Evolutionary conservation across 2,888 invertebrate genomes (phyloP).

Genomic region (Conchocele bisecta): DNA sequence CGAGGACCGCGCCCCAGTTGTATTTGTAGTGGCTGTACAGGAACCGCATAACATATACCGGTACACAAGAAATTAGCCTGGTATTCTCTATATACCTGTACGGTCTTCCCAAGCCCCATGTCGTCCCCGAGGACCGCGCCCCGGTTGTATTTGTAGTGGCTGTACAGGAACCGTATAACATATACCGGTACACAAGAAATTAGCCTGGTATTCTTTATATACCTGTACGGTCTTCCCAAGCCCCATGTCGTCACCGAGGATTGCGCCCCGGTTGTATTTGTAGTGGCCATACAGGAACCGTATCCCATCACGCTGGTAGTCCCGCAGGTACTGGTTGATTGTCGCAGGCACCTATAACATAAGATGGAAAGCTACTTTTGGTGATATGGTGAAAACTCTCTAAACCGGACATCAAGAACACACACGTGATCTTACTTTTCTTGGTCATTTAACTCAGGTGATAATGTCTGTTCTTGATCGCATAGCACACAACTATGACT

Average conservation of each 20-base stretch:
- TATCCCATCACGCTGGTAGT: constrained; percentile 80
- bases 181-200: too few species aligned
- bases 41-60: too few species aligned
- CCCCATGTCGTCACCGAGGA: constrained; percentile 81
- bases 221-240: constrained; percentile 82
- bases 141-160: constrained; percentile 66
- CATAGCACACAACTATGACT: too few species aligned
- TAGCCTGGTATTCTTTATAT: too few species aligned
- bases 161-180: constrained; percentile 78
- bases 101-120: constrained; percentile 81
- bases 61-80: too few species aligned
- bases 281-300: constrained; percentile 77
- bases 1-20: constrained; percentile 76
- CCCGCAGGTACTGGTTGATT: constrained; percentile 79
- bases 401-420: too few species aligned
- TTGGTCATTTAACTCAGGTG: too few species aligned
- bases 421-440: too few species aligned
- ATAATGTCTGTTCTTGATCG: too few species aligned
- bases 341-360: constrained; percentile 78
- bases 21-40: constrained; percentile 73
- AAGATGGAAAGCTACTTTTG: too few species aligned
- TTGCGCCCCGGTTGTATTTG: constrained; percentile 69
- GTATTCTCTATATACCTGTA: too few species aligned
- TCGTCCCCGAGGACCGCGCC: constrained; percentile 81
- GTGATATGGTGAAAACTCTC: too few species aligned